A percentile compares a stretch with the other conserved stretches of the same genome.
These are phyloP conservation scores for Choreutis nemorana DNA, from an alignment of 2,888 invertebrate genomes.

Conservation along the genomic window DNA sequence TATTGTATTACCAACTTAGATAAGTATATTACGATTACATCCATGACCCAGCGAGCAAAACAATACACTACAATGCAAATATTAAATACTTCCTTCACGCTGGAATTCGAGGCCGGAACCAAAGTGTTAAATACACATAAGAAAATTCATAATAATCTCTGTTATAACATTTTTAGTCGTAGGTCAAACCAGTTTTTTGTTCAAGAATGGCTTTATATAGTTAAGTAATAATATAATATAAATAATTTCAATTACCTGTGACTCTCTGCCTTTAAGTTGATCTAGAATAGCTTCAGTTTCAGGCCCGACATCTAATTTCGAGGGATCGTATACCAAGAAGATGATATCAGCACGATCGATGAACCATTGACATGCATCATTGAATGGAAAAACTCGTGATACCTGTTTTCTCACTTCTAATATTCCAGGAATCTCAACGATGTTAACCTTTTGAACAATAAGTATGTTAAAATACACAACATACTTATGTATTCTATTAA, in stretches of 20 bases:
- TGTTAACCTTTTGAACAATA: conserved; percentile 74
- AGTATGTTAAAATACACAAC: not conserved
- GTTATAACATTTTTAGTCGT: too few species aligned
- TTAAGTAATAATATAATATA: too few species aligned
- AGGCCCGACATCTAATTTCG: conserved; percentile 93
- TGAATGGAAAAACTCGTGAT: conserved; percentile 92
- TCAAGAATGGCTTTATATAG: too few species aligned
- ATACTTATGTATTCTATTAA: too few species aligned
- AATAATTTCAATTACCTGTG: conserved; percentile 73
- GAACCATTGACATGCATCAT: conserved; percentile 97
- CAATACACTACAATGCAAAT: too few species aligned
- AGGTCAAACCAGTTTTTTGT: too few species aligned
- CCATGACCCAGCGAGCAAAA: too few species aligned
- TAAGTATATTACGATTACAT: too few species aligned
- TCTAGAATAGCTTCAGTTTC: conserved; percentile 95
- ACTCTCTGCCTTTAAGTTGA: conserved; percentile 92
- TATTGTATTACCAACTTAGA: too few species aligned
- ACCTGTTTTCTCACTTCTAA: conserved; percentile 93
- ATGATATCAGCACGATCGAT: conserved; percentile 96
- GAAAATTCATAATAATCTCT: not conserved
- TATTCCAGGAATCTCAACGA: conserved; percentile 96
- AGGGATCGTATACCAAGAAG: conserved; percentile 94
- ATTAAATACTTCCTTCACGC: too few species aligned
- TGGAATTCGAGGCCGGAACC: too few species aligned
- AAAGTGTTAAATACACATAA: not conserved